These are phyloP conservation scores for Oasisia sp. DNA, from an alignment of 2,888 invertebrate species.

Conservation along the genomic window DNA sequence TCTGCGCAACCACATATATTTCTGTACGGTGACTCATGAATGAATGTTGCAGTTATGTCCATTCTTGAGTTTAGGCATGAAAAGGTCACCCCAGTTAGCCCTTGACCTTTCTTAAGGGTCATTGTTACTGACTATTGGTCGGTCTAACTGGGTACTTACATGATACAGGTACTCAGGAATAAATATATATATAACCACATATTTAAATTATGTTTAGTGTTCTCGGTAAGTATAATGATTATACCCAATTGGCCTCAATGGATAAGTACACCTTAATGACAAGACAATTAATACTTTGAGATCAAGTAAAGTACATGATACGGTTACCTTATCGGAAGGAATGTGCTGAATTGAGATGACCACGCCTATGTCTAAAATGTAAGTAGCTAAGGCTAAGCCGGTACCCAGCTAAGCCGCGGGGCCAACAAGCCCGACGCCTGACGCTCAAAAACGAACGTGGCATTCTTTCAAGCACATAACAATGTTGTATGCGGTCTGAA, in stretches of 20 bases:
- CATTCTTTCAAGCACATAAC: neutral
- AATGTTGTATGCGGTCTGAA: neutral
- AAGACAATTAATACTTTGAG: neutral
- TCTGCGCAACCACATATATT: neutral
- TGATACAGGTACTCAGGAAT: neutral
- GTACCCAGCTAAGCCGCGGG: neutral
- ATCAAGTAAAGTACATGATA: neutral
- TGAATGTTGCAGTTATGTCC: neutral
- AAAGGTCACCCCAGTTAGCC: slow-evolving; percentile 17
- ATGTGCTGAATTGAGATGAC: neutral
- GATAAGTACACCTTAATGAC: slow-evolving; percentile 4
- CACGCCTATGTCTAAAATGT: slow-evolving; percentile 7
- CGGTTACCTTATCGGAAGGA: neutral
- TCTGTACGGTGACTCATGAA: neutral
- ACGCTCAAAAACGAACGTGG: slow-evolving; percentile 13
- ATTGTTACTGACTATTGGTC: neutral
- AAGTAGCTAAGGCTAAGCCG: neutral
- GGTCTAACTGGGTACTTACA: neutral
- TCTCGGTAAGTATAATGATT: neutral
- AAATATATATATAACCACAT: neutral
- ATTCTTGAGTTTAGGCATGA: too few relatives aligned
- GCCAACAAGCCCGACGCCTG: neutral
- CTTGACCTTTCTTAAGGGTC: neutral
- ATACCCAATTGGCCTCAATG: neutral
- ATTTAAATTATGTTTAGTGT: neutral